phyloP scores from a whole-genome alignment of 64 coral and sea anemone genomes.

The Montipora efflorescens region DNA sequence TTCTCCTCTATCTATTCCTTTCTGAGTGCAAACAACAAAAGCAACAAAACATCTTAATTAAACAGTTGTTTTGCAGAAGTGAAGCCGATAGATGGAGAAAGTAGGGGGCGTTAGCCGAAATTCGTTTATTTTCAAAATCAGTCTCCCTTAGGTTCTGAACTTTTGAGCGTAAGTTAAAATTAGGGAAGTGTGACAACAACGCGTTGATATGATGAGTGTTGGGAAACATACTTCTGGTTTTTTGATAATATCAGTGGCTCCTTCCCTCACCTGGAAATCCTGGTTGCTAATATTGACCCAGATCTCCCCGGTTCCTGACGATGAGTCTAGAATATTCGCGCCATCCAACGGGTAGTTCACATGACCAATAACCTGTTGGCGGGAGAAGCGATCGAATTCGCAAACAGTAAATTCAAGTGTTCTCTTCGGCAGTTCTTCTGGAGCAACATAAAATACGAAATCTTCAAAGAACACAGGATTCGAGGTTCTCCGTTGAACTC shows the following conservation, averaged over 20 bases:
- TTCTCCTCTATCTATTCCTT: constrained; percentile 77
- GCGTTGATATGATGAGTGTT: too few relatives aligned
- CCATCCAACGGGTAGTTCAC: constrained; percentile 76
- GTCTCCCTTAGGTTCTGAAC: too few relatives aligned
- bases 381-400: constrained; percentile 96
- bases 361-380: constrained; percentile 93
- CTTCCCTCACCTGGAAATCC: constrained; percentile 70
- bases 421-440: constrained; percentile 60
- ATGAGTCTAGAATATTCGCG: constrained; percentile 30
- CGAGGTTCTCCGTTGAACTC: constrained; percentile 73
- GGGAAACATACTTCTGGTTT: too few relatives aligned
- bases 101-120: too few relatives aligned
- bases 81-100: too few relatives aligned
- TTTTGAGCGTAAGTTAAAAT: too few relatives aligned
- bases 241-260: too few relatives aligned
- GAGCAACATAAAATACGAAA: constrained; percentile 85
- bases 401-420: constrained; percentile 86
- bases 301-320: constrained; percentile 70
- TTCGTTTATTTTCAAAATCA: too few relatives aligned
- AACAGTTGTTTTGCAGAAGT: background rate
- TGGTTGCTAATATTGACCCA: constrained; percentile 87
- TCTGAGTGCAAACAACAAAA: constrained; percentile 7
- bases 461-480: constrained; percentile 94
- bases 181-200: too few relatives aligned
- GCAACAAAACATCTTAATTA: background rate